Conservation (phyloP, 2,113 vertebrate genomes). For the Oncorhynchus kisutch region DNA sequence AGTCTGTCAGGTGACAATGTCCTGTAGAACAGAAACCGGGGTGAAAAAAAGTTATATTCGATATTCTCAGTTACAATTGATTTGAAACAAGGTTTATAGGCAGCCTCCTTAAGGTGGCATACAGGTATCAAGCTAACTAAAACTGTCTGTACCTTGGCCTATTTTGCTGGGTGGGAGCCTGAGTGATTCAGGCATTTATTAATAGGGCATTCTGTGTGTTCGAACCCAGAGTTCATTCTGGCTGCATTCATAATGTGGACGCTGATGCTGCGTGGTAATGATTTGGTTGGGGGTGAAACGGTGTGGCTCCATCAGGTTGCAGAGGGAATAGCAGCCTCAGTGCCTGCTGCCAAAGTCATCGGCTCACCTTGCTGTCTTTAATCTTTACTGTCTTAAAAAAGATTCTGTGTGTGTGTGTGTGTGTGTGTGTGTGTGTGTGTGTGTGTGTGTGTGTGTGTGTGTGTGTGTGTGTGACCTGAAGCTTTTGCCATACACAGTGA, state of each 20-base stretch:
- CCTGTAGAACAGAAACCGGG: conserved; percentile 69
- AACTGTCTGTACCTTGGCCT: no score
- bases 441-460: background rate
- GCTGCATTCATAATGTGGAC: no score
- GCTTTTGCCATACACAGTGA: no score
- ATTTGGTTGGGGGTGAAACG: background rate
- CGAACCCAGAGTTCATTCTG: no score
- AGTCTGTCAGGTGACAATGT: conserved; percentile 93
- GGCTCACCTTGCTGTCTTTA: conserved; percentile 27
- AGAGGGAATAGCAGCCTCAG: background rate
- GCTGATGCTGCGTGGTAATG: background rate
- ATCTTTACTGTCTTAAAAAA: no score
- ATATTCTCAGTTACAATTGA: background rate
- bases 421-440: background rate
- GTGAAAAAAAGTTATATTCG: background rate
- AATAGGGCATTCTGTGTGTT: no score
- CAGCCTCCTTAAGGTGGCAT: no score
- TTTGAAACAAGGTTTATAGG: no score
- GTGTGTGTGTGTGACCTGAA: background rate
- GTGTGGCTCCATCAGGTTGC: background rate
- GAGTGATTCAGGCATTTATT: no score
- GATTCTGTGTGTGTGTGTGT: conserved; percentile 5
- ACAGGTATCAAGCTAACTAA: no score
- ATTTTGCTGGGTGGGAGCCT: no score
- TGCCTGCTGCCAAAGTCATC: conserved; percentile 48